Percentiles rank a stretch among this genome's conserved stretches.
phyloP scores from a whole-genome alignment of 2,113 vertebrate species.

The Electrona antarctica region DNA sequence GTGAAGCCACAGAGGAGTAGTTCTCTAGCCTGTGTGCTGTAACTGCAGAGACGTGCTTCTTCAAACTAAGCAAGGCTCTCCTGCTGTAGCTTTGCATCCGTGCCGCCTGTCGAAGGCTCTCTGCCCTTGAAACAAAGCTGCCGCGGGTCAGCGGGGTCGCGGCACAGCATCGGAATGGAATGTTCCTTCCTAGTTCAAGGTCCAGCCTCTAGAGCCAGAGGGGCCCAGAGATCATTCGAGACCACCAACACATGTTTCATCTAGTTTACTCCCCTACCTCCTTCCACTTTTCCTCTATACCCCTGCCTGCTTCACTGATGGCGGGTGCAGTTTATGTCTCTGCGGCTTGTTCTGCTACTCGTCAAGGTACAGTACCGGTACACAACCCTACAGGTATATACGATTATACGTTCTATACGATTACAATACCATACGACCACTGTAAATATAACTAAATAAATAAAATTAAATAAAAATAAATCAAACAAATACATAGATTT shows the following conservation, averaged over 20 bases:
- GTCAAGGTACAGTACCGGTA: too few relatives aligned
- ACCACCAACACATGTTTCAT: constrained; percentile 62
- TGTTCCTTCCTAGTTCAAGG: constrained; percentile 73
- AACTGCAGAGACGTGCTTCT: constrained; percentile 60
- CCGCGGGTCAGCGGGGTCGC: constrained; percentile 55
- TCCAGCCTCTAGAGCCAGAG: constrained; percentile 66
- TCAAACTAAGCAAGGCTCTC: constrained; percentile 27
- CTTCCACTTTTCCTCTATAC: constrained; percentile 36
- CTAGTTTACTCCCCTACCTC: constrained; percentile 40
- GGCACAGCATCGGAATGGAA: constrained; percentile 68
- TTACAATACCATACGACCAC: too few relatives aligned
- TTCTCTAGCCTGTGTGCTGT: constrained; percentile 46
- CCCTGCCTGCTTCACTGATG: constrained; percentile 13
- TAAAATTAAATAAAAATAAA: too few relatives aligned
- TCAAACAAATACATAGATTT: too few relatives aligned
- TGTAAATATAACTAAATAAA: too few relatives aligned
- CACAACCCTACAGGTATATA: too few relatives aligned
- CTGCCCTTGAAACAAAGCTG: constrained; percentile 66
- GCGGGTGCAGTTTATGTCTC: not conserved
- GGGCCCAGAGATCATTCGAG: constrained; percentile 64
- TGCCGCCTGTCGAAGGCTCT: constrained; percentile 55
- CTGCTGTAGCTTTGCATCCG: constrained; percentile 47
- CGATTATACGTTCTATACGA: too few relatives aligned
- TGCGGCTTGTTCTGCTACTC: not conserved
- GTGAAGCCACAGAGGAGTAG: constrained; percentile 44